Evolutionary conservation across 2,888 invertebrate genomes (phyloP), one percentile per base, ranked within the genome.

Genomic region (Graphium colonna): DNA sequence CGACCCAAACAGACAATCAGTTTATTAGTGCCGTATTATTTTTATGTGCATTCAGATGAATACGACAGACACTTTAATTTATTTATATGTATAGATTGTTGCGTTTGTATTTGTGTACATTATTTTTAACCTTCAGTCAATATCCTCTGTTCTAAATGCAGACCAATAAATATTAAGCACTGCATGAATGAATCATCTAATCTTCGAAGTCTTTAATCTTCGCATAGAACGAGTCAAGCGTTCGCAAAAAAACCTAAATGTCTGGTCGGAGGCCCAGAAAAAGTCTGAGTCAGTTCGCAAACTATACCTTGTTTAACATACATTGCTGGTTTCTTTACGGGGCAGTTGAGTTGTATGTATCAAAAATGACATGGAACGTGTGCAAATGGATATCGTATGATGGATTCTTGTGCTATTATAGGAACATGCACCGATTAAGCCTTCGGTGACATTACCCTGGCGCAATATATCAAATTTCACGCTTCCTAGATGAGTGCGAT

Each of bases 101-200:
- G n/a, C n/a, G n/a, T n/a, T n/a, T n/a, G n/a, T n/a, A n/a, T n/a
- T n/a, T n/a, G n/a, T n/a, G n/a, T n/a, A n/a, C n/a, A 26, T 31
- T 31, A 31, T 10, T 31, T 9, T 31, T 31, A 9, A 31, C 31
- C 31, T 7, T 31, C 10, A 31, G 1, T 7, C 10, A 7, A 31
- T 31, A 31, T 31, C 3, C 4, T 7, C 10, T 31, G 8, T 31
- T 31, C 36, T 13, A 16, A 31, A 40, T 39, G 13, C 43, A 31
- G 10, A 31, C 10, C 8, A 5, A 31, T 31, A 31, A 31, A 31
- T 31, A 31, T 31, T 31, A 1, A 31, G 38, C 12, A 16, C 15
- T 15, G 48, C 44, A 69, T 59, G 61, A 68, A 68, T 82, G 82
- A 82, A 65, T 82, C 81, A 81, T 65, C 71, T 75, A 74, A 77